These are phyloP conservation scores for Neosilurus mollespiculum DNA, from an alignment of 2,797 vertebrate genomes.

Conservation along the genomic window DNA sequence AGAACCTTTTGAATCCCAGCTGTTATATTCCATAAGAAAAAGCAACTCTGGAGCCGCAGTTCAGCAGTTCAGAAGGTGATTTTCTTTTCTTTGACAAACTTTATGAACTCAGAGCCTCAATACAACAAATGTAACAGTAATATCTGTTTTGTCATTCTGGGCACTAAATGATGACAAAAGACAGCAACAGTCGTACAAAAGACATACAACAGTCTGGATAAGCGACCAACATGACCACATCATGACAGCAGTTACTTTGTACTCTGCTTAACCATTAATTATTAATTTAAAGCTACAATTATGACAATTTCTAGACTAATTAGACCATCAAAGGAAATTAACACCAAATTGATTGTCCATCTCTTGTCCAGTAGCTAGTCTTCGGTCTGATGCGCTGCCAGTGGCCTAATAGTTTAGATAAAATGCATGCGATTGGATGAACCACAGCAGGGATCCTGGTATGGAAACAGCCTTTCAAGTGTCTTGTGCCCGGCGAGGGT, in stretches of 20 bases:
- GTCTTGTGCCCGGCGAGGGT: no score
- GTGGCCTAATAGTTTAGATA: background rate
- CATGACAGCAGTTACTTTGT: background rate
- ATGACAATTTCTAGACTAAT: no score
- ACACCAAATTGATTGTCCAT: background rate
- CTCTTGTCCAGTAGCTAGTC: background rate
- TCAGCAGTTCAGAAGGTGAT: no score
- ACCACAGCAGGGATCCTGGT: background rate
- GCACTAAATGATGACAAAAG: background rate
- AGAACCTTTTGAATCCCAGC: constrained; percentile 14
- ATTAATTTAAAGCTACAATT: background rate
- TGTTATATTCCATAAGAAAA: constrained; percentile 1
- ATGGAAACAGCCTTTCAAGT: no score
- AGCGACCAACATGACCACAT: background rate
- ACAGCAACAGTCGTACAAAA: background rate
- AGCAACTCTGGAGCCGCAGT: background rate
- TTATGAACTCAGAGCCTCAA: background rate
- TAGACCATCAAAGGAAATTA: background rate
- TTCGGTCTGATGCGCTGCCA: background rate
- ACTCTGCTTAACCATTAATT: background rate
- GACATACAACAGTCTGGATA: background rate
- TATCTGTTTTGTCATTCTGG: background rate
- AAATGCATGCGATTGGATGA: background rate
- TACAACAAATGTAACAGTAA: background rate
- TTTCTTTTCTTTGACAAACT: background rate